Evolutionary conservation across 1,140 invertebrate genomes (phyloP), one percentile per base, ranked within the genome.

Genomic region (Harpegnathos saltator): DNA sequence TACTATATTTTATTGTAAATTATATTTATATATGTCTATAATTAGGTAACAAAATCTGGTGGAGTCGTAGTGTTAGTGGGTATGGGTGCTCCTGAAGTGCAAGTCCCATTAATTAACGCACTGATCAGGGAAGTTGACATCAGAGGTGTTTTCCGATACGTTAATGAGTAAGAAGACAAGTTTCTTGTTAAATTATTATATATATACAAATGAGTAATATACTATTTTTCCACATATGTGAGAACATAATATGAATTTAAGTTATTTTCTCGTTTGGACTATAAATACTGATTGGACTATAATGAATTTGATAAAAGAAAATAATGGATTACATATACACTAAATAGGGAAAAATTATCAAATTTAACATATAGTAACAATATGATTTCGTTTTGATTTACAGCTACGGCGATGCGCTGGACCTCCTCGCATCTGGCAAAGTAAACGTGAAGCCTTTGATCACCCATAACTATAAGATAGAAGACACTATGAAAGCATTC

Each of bases 91-190:
- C 88, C 96, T 0, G 97, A 98, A 93, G 94, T 98, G 9, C 97
- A 96, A 88, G 81, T 99, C 54, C 98, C 98, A 5, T 93, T 99
- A 68, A 95, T 97, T 0, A 96, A 96, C 91, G 97, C 98, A 1
- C 93, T 97, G 15, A 94, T 96, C 0, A 94, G 97, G 80, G 98
- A 99, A 95, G 96, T 99, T 7, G 98, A 99, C 92, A 98, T 99
- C 75, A 95, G 96, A 90, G 98, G 98, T 62, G 96, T 98, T 33
- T 99, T 99, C 94, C 95, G 98, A 94, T 99, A 99, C 92, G 96
- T 95, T 59, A 99, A 99, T 94, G 97, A 98, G 97, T 98, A 94
- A 44, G 38, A 44, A 9, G 11, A 44, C 38, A 44, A 94, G 95
- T 71, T 58, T 3, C 0, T 9, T 44, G 38, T 44, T 9, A 44